A percentile compares a stretch with the other conserved stretches of the same genome.
These are phyloP conservation scores for Arrhamphus sclerolepis DNA, from an alignment of 2,797 vertebrate species.

Conservation along the genomic window DNA sequence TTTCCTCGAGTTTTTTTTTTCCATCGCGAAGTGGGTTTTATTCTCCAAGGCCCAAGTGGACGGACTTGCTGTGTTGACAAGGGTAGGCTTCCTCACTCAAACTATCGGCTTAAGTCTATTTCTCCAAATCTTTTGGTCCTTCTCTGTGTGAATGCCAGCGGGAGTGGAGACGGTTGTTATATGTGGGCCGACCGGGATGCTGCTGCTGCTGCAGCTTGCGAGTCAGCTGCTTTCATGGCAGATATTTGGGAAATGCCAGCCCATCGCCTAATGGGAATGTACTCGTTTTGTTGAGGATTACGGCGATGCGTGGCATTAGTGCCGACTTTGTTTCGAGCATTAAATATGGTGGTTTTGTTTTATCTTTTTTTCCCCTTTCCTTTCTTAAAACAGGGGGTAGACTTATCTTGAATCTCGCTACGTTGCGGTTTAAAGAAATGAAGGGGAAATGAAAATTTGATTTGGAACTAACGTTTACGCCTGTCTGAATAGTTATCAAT, in stretches of 20 bases:
- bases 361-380: too few species aligned
- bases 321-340: not conserved
- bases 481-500: slow-evolving; percentile 29
- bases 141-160: slow-evolving; percentile 31
- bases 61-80: slow-evolving; percentile 75
- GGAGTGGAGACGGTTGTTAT: slow-evolving; percentile 55
- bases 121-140: slow-evolving; percentile 30
- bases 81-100: slow-evolving; percentile 73
- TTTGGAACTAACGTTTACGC: slow-evolving; percentile 9
- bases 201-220: slow-evolving; percentile 43
- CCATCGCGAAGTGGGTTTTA: slow-evolving; percentile 62
- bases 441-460: not conserved
- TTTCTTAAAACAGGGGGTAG: not conserved
- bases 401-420: not conserved
- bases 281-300: slow-evolving; percentile 2
- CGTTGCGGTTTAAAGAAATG: not conserved
- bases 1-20: slow-evolving; percentile 54
- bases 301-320: not conserved
- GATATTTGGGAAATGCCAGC: slow-evolving; percentile 44
- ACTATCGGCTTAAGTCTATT: slow-evolving; percentile 38
- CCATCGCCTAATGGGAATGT: slow-evolving; percentile 38
- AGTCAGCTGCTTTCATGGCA: slow-evolving; percentile 56
- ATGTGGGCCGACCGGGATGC: slow-evolving; percentile 59
- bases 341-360: too few species aligned
- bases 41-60: slow-evolving; percentile 63